Evolutionary conservation across 1,140 invertebrate genomes (phyloP).

Genomic region (Hyphantria cunea): DNA sequence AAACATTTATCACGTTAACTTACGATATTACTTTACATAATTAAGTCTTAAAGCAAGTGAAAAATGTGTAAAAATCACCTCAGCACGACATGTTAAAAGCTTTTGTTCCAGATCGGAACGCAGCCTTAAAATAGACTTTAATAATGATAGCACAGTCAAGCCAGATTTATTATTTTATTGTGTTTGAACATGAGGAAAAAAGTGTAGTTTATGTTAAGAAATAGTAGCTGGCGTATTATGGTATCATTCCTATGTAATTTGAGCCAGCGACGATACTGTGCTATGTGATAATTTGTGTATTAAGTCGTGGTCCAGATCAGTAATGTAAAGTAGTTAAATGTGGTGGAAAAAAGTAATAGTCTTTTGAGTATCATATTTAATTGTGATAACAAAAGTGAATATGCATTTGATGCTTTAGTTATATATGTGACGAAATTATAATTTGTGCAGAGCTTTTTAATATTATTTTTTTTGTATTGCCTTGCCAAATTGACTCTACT

Average conservation of each 20-base stretch:
- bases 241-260: constrained; percentile 25
- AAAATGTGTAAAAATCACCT: constrained; percentile 6
- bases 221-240: constrained; percentile 10
- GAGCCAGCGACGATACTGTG: constrained; percentile 11
- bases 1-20: neutral
- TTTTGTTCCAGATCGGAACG: constrained; percentile 16
- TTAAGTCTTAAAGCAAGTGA: neutral
- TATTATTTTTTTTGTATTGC: too few species aligned
- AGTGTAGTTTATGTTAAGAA: constrained; percentile 11
- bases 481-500: too few species aligned
- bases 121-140: neutral
- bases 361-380: too few species aligned
- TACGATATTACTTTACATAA: constrained; percentile 4
- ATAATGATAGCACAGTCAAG: constrained; percentile 41
- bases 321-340: neutral
- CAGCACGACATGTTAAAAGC: constrained; percentile 1
- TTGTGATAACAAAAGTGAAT: too few species aligned
- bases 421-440: too few species aligned
- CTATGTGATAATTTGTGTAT: constrained; percentile 1
- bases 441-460: too few species aligned
- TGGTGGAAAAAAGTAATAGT: constrained; percentile 18
- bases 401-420: too few species aligned
- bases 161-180: constrained; percentile 42
- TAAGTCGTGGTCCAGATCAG: too few species aligned
- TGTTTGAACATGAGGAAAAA: constrained; percentile 17